Evolutionary conservation across 2,113 vertebrate species (phyloP).

Genomic region (Typhlomys cinereus): DNA sequence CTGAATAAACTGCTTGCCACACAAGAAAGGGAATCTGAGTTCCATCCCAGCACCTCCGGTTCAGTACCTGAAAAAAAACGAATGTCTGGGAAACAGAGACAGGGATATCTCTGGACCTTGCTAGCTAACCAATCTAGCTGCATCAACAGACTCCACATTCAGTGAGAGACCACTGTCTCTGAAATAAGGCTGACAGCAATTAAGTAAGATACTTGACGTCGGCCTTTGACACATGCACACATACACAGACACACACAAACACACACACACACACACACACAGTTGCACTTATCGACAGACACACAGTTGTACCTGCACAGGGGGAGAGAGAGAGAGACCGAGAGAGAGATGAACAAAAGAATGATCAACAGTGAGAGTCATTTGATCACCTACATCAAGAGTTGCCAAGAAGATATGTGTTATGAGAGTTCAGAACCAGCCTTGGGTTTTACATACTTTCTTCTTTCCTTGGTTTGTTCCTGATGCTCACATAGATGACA

Average conservation of each 20-base stretch:
- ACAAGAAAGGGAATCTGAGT: background rate
- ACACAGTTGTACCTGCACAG: too few relatives aligned
- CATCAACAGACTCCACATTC: background rate
- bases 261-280: background rate
- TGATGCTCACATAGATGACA: background rate
- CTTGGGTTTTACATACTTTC: background rate
- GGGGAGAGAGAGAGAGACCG: background rate
- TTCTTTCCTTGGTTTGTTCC: background rate
- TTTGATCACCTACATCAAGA: rapidly evolving
- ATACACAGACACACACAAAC: too few relatives aligned
- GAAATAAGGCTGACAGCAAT: too few relatives aligned
- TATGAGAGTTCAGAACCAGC: background rate
- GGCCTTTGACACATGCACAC: too few relatives aligned
- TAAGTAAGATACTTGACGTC: background rate
- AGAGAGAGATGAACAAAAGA: background rate
- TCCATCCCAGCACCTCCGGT: too few relatives aligned
- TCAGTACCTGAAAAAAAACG: background rate
- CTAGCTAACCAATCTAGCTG: background rate
- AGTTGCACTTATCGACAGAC: too few relatives aligned
- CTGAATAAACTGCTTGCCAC: background rate
- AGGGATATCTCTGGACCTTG: too few relatives aligned
- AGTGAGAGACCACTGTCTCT: background rate
- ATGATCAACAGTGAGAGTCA: background rate
- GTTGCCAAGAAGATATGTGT: background rate
- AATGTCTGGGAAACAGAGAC: too few relatives aligned